Conservation (phyloP, 2,888 invertebrate genomes). For the Tineola bisselliella region DNA sequence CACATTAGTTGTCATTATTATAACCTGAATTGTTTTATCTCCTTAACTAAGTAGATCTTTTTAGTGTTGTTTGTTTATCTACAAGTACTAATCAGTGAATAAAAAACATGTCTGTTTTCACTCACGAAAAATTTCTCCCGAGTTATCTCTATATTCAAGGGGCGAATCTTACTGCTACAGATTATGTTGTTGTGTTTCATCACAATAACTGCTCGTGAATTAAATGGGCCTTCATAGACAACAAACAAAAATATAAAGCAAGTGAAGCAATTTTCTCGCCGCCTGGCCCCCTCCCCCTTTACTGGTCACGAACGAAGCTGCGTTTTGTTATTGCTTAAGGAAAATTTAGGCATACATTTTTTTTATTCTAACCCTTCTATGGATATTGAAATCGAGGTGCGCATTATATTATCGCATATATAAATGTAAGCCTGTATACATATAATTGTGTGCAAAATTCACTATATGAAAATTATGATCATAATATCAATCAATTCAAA, state of each 20-base stretch:
- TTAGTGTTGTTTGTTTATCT: constrained; percentile 1
- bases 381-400: no score
- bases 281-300: constrained; percentile 15
- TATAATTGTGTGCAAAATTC: no score
- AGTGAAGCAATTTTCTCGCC: constrained; percentile 21
- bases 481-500: neutral
- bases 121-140: constrained; percentile 6
- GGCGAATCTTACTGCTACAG: neutral
- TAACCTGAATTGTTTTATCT: no score
- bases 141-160: constrained; percentile 6
- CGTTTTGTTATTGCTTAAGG: neutral
- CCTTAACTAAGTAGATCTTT: no score
- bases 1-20: no score
- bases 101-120: neutral
- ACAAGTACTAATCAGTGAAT: neutral
- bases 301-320: constrained; percentile 6
- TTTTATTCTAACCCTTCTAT: no score
- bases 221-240: constrained; percentile 11
- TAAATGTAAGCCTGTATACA: no score
- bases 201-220: constrained; percentile 16
- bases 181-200: constrained; percentile 13
- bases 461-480: no score
- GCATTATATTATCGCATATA: no score
- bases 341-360: neutral
- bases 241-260: constrained; percentile 17